Conservation (phyloP, 2,797 vertebrate genomes). For the Apogon hyalosoma region DNA sequence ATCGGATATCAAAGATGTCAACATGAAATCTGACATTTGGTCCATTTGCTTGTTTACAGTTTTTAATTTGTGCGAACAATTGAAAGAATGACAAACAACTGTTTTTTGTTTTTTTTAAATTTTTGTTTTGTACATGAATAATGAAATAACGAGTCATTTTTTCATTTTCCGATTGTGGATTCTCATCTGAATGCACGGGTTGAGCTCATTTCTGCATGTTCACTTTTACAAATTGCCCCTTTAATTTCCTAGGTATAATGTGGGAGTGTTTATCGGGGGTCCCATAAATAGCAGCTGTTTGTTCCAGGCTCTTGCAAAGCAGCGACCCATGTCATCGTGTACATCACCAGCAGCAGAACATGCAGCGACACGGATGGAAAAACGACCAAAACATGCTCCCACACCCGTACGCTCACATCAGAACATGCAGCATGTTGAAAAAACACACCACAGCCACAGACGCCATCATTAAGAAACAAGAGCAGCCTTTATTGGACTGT, state of each 20-base stretch:
- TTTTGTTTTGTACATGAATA: too few species aligned
- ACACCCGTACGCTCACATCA: constrained; percentile 10
- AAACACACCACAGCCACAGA: constrained; percentile 19
- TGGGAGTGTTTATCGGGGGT: constrained; percentile 13
- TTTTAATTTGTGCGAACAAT: too few species aligned
- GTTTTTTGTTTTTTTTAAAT: too few species aligned
- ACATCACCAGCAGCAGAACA: constrained; percentile 61
- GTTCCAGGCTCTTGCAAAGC: constrained; percentile 41
- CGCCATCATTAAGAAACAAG: constrained; percentile 30
- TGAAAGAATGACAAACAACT: too few species aligned
- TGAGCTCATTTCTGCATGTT: too few species aligned
- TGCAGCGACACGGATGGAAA: constrained; percentile 56
- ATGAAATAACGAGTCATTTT: too few species aligned
- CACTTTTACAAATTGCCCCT: too few species aligned
- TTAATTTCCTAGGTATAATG: neutral
- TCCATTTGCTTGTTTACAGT: too few species aligned
- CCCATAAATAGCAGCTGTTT: constrained; percentile 46
- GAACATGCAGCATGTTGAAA: neutral
- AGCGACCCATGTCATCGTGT: constrained; percentile 47
- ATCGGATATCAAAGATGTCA: too few species aligned
- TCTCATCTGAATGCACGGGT: too few species aligned
- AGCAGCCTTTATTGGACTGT: constrained; percentile 44
- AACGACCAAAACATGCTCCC: constrained; percentile 28
- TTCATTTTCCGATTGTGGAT: too few species aligned
- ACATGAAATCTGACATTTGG: too few species aligned